Percentiles rank a stretch among this genome's conserved stretches.
Evolutionary conservation across 1,140 invertebrate genomes (phyloP).

Genomic region (Gonioctena quinquepunctata): DNA sequence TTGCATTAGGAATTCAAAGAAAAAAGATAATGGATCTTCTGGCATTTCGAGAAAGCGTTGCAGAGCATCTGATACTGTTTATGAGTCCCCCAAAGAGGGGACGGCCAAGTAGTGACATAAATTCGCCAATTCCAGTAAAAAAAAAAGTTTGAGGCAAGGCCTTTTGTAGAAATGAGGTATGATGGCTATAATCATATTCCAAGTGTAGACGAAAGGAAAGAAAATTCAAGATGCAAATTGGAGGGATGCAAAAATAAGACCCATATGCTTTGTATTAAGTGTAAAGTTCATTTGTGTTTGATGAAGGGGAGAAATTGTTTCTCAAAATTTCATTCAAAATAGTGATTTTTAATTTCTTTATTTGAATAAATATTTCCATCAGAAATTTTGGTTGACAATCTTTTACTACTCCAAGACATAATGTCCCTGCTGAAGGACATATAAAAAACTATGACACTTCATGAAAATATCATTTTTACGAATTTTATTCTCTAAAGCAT

Average conservation of each 20-base stretch:
- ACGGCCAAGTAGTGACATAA: neutral
- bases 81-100: neutral
- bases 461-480: conserved; percentile 4
- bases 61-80: neutral
- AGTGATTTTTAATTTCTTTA: neutral
- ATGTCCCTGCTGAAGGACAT: neutral
- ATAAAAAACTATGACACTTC: neutral
- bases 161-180: neutral
- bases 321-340: conserved; percentile 12
- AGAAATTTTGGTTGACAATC: neutral
- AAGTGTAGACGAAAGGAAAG: neutral
- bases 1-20: conserved; percentile 12
- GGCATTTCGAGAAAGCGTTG: conserved; percentile 7
- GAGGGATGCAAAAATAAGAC: conserved; percentile 18
- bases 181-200: neutral
- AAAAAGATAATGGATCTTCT: conserved; percentile 16
- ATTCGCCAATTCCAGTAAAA: neutral
- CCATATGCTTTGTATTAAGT: conserved; percentile 4
- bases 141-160: neutral
- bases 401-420: neutral
- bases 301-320: conserved; percentile 8
- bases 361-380: conserved; percentile 8
- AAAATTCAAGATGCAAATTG: conserved; percentile 3
- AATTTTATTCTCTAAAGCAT: neutral
- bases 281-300: conserved; percentile 4